A percentile compares a stretch with the other conserved stretches of the same genome.
Conservation (phyloP, 2,797 vertebrate species). For the Gambusia yucatana region DNA sequence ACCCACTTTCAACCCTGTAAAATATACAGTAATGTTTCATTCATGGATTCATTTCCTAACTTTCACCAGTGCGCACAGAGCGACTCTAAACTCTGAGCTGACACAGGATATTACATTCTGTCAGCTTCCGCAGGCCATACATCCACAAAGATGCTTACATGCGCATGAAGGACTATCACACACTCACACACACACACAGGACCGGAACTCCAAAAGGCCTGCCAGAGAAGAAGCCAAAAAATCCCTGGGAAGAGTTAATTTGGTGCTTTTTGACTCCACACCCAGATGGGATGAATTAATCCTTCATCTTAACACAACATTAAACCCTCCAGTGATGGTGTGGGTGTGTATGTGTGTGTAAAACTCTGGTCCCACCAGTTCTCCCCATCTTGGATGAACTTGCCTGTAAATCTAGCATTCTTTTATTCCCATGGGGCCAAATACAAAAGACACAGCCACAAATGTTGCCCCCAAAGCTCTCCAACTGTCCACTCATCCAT, state of each 20-base stretch:
- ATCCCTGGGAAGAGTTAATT: slow-evolving; percentile 66
- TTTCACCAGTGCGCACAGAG: slow-evolving; percentile 1
- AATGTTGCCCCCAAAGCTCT: slow-evolving; percentile 46
- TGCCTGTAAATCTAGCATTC: slow-evolving; percentile 62
- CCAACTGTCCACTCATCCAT: slow-evolving; percentile 48
- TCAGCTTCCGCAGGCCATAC: slow-evolving; percentile 11
- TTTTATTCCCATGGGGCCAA: slow-evolving; percentile 43
- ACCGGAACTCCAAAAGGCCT: slow-evolving; percentile 32
- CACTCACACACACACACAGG: background rate
- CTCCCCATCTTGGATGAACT: slow-evolving; percentile 42
- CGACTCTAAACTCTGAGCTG: slow-evolving; percentile 31
- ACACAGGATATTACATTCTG: slow-evolving; percentile 17
- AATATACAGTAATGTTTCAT: background rate
- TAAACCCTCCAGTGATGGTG: slow-evolving; percentile 46
- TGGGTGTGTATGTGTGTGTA: slow-evolving; percentile 19
- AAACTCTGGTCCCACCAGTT: slow-evolving; percentile 31
- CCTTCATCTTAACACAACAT: slow-evolving; percentile 67
- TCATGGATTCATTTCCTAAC: slow-evolving; percentile 2
- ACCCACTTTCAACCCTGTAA: background rate
- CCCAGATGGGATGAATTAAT: slow-evolving; percentile 77
- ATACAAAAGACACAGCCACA: slow-evolving; percentile 50
- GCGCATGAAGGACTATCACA: slow-evolving; percentile 21
- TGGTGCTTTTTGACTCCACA: slow-evolving; percentile 59
- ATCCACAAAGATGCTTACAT: slow-evolving; percentile 23
- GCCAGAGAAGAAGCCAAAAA: slow-evolving; percentile 64